phyloP scores from a whole-genome alignment of 2,797 vertebrate species.

The Rallus crepitans region DNA sequence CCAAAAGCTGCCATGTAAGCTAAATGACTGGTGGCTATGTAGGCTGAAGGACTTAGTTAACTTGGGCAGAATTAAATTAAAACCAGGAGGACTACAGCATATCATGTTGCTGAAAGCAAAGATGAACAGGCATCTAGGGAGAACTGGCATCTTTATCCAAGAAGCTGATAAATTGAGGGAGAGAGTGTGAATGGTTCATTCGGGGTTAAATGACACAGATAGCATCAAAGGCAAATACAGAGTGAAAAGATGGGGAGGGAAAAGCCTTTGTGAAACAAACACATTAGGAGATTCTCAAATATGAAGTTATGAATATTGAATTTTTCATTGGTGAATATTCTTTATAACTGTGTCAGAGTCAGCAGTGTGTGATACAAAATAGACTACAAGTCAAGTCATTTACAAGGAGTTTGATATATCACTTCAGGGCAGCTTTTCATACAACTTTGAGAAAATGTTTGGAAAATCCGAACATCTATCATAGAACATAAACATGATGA shows the following conservation, averaged over 20 bases:
- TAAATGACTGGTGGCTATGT: neutral
- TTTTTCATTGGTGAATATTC: neutral
- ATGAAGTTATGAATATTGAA: neutral
- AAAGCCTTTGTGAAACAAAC: neutral
- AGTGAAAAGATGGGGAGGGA: fast-evolving
- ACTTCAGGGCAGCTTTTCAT: neutral
- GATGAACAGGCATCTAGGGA: neutral
- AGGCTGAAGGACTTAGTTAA: slow-evolving; percentile 7
- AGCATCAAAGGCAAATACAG: neutral
- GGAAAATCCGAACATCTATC: neutral
- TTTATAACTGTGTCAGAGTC: neutral
- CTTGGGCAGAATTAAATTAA: slow-evolving; percentile 55
- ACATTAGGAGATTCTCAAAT: neutral
- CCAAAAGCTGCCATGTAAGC: neutral
- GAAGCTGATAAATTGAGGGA: neutral
- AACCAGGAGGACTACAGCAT: slow-evolving; percentile 45
- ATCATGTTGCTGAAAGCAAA: slow-evolving; percentile 19
- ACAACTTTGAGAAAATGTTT: neutral
- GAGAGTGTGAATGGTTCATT: neutral
- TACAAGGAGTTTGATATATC: neutral
- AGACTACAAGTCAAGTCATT: neutral
- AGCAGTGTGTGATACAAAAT: neutral
- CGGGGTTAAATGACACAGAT: slow-evolving; percentile 9
- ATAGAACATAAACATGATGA: neutral
- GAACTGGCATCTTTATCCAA: slow-evolving; percentile 20